Percentiles rank a stretch among this genome's conserved stretches.
Conservation (phyloP, 2,888 invertebrate species). For the Drosophila rellima region DNA sequence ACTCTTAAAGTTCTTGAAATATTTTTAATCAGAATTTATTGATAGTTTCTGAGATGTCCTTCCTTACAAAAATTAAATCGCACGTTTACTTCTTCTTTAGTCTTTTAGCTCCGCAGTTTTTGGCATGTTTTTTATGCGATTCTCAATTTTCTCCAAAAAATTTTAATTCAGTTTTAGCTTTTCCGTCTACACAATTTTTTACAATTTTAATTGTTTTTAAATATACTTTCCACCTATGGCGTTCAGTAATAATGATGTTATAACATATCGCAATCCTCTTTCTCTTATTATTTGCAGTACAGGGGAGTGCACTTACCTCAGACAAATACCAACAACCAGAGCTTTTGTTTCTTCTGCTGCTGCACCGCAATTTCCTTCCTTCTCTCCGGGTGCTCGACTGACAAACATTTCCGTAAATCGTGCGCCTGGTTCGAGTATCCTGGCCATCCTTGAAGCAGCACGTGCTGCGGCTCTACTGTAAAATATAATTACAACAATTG, state of each 20-base stretch:
- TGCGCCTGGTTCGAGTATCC: slow-evolving; percentile 16
- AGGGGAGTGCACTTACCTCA: slow-evolving; percentile 41
- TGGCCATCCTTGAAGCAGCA: slow-evolving; percentile 36
- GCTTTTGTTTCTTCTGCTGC: slow-evolving; percentile 6
- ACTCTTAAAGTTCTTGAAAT: background rate
- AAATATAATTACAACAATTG: slow-evolving; percentile 74
- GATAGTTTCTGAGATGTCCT: too few relatives aligned
- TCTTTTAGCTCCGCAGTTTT: too few relatives aligned
- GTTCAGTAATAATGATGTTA: slow-evolving; percentile 13
- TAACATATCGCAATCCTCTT: background rate
- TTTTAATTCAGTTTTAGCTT: too few relatives aligned
- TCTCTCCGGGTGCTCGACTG: too few relatives aligned
- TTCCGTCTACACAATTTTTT: too few relatives aligned
- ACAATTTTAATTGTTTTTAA: too few relatives aligned
- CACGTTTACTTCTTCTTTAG: too few relatives aligned
- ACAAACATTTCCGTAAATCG: slow-evolving; percentile 28
- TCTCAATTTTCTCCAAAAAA: too few relatives aligned
- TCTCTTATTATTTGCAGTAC: slow-evolving; percentile 11
- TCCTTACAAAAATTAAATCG: too few relatives aligned
- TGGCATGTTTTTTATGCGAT: too few relatives aligned
- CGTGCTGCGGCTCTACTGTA: slow-evolving; percentile 58
- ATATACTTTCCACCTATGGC: background rate
- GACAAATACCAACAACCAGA: slow-evolving; percentile 29
- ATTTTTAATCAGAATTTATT: too few relatives aligned
- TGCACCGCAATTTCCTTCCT: background rate